Percentiles rank a stretch among this genome's conserved stretches.
phyloP scores from a whole-genome alignment of 2,113 vertebrate species.

The Aegithalos caudatus region DNA sequence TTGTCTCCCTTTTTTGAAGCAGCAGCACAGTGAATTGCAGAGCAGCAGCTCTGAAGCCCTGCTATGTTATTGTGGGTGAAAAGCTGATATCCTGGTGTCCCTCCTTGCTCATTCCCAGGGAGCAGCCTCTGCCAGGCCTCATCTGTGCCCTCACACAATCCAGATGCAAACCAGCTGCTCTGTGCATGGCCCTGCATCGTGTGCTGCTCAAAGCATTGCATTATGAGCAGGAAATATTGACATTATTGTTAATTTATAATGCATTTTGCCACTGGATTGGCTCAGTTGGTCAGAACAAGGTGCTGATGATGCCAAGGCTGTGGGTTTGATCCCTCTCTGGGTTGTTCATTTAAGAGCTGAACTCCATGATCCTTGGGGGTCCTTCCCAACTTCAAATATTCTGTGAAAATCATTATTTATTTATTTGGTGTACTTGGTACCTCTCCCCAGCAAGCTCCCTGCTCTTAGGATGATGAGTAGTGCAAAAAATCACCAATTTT shows the following conservation, averaged over 20 bases:
- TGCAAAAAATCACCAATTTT: neutral
- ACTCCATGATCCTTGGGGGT: neutral
- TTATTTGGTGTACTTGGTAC: neutral
- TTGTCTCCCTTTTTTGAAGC: neutral
- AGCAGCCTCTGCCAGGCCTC: neutral
- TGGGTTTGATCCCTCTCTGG: neutral
- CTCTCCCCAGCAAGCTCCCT: neutral
- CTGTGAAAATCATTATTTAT: neutral
- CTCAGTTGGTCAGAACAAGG: neutral
- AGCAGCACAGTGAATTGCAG: neutral
- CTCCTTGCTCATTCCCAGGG: neutral
- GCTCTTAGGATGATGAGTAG: neutral
- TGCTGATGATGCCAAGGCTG: neutral
- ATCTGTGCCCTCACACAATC: neutral
- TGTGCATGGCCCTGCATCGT: neutral
- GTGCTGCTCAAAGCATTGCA: neutral
- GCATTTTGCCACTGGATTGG: neutral
- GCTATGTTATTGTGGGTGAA: neutral
- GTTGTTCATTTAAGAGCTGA: neutral
- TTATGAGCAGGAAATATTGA: neutral
- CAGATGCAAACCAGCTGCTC: conserved; percentile 27
- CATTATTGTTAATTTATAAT: neutral
- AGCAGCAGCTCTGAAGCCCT: neutral
- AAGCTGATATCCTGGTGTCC: neutral
- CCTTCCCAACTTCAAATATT: neutral